phyloP scores from a whole-genome alignment of 2,888 invertebrate species.

The Alitta virens region DNA sequence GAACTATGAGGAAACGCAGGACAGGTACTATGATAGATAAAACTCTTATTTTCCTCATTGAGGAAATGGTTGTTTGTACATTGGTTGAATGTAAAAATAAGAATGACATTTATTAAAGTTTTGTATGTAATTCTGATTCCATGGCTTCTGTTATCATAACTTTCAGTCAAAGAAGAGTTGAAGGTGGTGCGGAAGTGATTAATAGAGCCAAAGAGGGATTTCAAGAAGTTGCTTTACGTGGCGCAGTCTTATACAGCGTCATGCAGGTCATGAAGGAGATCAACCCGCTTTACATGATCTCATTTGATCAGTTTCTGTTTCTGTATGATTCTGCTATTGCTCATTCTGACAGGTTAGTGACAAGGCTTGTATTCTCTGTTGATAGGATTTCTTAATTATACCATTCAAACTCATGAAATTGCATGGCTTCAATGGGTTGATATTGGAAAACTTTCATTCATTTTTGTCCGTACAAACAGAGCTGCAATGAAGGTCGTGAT shows the following conservation, averaged over 20 bases:
- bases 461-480: slow-evolving; percentile 25
- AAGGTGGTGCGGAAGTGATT: slow-evolving; percentile 42
- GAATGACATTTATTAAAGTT: no score
- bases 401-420: neutral
- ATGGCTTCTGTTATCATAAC: neutral
- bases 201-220: slow-evolving; percentile 48
- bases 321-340: slow-evolving; percentile 51
- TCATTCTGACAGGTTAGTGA: slow-evolving; percentile 54
- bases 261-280: slow-evolving; percentile 52
- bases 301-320: slow-evolving; percentile 48
- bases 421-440: neutral
- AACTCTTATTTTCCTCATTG: no score
- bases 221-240: slow-evolving; percentile 50
- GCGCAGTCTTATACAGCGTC: slow-evolving; percentile 54
- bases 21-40: no score
- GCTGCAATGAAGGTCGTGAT: slow-evolving; percentile 49
- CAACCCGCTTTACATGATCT: slow-evolving; percentile 49
- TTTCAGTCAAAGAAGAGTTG: slow-evolving; percentile 48
- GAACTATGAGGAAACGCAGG: slow-evolving; percentile 54
- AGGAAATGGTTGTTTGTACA: no score
- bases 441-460: neutral
- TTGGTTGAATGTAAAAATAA: no score
- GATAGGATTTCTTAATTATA: no score
- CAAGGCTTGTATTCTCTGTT: neutral
- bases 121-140: neutral